Evolutionary conservation across 1,140 invertebrate genomes (phyloP).

Genomic region (Plodia interpunctella): DNA sequence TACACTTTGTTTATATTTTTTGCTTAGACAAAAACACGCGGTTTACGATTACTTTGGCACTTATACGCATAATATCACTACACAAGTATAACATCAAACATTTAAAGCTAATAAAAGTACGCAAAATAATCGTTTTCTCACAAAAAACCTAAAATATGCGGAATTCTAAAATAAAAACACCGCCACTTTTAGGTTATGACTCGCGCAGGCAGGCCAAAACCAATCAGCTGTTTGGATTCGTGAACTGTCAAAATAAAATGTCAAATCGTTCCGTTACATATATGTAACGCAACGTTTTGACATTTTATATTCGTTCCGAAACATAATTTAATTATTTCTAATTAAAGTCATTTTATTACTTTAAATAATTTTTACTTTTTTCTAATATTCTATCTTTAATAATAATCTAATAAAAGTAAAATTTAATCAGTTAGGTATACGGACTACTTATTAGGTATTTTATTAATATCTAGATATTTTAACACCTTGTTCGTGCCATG

Average conservation of each 20-base stretch:
- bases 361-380: too few relatives aligned
- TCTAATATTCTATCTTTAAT: too few relatives aligned
- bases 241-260: not conserved
- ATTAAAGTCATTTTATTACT: too few relatives aligned
- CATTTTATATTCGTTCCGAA: too few relatives aligned
- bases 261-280: not conserved
- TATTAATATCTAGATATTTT: too few relatives aligned
- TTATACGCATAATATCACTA: conserved; percentile 19
- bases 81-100: not conserved
- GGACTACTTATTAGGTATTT: too few relatives aligned
- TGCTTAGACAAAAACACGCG: conserved; percentile 8
- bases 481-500: too few relatives aligned
- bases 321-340: too few relatives aligned
- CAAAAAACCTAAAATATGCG: not conserved
- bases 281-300: not conserved
- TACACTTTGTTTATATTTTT: too few relatives aligned
- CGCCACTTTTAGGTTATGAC: conserved; percentile 18
- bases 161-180: not conserved
- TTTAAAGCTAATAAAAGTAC: not conserved
- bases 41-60: conserved; percentile 8
- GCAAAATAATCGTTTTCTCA: not conserved
- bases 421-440: too few relatives aligned
- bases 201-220: not conserved
- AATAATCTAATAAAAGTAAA: too few relatives aligned
- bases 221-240: conserved; percentile 8